A percentile compares a stretch with the other conserved stretches of the same genome.
These are phyloP conservation scores for Parambassis ranga DNA, from an alignment of 2,797 vertebrate species.

Conservation along the genomic window DNA sequence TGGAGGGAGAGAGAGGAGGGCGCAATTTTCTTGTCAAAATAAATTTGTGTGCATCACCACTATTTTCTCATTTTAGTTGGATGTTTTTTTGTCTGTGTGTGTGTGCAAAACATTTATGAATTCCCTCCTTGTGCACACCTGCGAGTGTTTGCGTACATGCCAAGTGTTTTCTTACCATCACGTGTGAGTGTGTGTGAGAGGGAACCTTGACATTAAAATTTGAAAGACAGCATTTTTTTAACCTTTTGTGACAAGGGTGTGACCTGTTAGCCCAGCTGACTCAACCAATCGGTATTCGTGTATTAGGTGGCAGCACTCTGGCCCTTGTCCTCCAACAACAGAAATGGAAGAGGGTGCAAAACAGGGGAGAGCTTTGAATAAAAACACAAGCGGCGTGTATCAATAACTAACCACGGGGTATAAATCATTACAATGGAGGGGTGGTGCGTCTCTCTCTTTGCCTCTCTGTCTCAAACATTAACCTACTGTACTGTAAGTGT, in stretches of 20 bases:
- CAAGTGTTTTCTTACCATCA: conserved; percentile 4
- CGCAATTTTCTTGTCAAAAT: conserved; percentile 20
- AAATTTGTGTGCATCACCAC: neutral
- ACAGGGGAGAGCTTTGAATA: conserved; percentile 3
- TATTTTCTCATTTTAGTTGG: conserved; percentile 4
- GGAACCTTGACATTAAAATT: conserved; percentile 8
- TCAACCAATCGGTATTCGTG: conserved; percentile 60
- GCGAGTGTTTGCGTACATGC: neutral
- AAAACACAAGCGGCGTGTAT: conserved; percentile 27
- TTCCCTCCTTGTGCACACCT: conserved; percentile 27
- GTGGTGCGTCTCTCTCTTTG: neutral
- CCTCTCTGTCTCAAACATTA: neutral
- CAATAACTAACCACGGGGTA: conserved; percentile 18
- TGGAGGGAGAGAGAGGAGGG: neutral
- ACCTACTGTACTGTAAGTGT: neutral
- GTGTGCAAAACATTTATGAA: conserved; percentile 16
- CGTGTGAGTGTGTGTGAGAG: neutral
- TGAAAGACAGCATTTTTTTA: conserved; percentile 11
- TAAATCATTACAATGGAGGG: conserved; percentile 28
- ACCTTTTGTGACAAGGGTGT: conserved; percentile 53
- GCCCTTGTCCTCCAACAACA: conserved; percentile 45
- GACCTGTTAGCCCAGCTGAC: conserved; percentile 54
- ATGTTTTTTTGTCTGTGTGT: neutral
- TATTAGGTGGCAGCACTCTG: conserved; percentile 19
- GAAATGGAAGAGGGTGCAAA: neutral